These are phyloP conservation scores for Odocoileus hemionus DNA, from an alignment of 2,113 vertebrate species.

Conservation along the genomic window DNA sequence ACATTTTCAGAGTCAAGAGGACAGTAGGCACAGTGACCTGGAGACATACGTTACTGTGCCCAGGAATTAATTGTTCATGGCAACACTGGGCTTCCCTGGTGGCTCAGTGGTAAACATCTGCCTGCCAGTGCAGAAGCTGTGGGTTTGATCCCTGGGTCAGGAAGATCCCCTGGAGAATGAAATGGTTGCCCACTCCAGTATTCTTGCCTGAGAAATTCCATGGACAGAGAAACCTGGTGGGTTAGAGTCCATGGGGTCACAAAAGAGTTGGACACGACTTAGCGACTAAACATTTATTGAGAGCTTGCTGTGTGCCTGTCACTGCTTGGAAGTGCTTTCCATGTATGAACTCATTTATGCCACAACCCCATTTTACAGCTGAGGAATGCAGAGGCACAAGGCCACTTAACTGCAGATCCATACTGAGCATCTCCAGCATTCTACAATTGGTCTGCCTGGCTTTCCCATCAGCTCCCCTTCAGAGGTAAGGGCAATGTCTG, in stretches of 20 bases:
- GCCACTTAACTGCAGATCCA: not conserved
- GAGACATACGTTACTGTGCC: not conserved
- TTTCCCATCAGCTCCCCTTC: not conserved
- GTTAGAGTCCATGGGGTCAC: not conserved
- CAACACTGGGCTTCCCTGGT: not conserved
- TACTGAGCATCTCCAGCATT: not conserved
- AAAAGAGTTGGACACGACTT: not conserved
- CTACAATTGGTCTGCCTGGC: not conserved
- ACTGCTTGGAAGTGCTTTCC: not conserved
- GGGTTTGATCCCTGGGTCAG: not conserved
- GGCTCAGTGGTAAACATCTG: not conserved
- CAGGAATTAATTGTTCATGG: not conserved
- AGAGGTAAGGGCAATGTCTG: not conserved
- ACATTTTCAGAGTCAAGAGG: constrained; percentile 21
- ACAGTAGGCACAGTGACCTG: not conserved
- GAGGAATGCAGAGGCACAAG: not conserved
- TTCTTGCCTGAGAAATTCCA: not conserved
- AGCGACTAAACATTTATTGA: not conserved
- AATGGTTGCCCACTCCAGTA: not conserved
- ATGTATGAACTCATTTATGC: not conserved
- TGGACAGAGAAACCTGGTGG: not conserved
- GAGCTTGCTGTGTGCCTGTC: not conserved
- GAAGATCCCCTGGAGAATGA: not conserved
- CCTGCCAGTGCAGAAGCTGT: not conserved
- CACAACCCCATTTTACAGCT: not conserved